Evolutionary conservation across 2,797 vertebrate species (phyloP), one percentile per base, ranked within the genome.

Genomic region (Apogon hyalosoma): DNA sequence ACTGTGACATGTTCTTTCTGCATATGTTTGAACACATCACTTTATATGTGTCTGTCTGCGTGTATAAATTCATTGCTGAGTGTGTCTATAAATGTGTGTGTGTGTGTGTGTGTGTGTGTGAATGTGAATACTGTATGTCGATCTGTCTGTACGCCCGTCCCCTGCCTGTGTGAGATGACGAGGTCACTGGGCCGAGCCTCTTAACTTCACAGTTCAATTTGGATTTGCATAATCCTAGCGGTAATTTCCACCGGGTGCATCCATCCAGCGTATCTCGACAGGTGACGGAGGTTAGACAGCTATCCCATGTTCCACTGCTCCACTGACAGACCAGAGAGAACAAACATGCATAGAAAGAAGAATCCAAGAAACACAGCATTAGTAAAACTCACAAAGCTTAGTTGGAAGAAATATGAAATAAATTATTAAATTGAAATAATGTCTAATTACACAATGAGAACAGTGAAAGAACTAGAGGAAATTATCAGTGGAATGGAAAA

Each of bases 151-250:
- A 31, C 47, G 7, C 69, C 60, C n/a, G 2, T 52, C 65, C 62
- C 43, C 56, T n/a, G 54, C 65, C 59, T 60, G 47, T 6, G 53
- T 28, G 69, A 74, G 78, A 80, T 80, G 86, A 82, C 56, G 79
- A 73, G 83, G 87, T 91, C 89, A 85, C 86, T 75, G 77, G 87
- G 84, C 80, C 73, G 77, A 87, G 86, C 83, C 80, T 84, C 88
- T 88, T 85, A 86, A 83, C 84, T 84, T 85, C 88, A 82, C 82
- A 85, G 88, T 91, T 90, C 87, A 88, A 90, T 91, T 91, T 88
- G 84, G 90, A 89, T 92, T 91, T 89, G 77, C 88, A 92, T 92
- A 91, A 92, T 92, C 89, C 81, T 8, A 69, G 52, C 43, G 50
- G 45, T 90, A 87, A 91, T 91, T 88, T 90, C 82, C 85, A 55